A percentile compares a stretch with the other conserved stretches of the same genome.
Evolutionary conservation across 2,797 vertebrate species (phyloP).

Genomic region (Rhabdophis nuchalis): DNA sequence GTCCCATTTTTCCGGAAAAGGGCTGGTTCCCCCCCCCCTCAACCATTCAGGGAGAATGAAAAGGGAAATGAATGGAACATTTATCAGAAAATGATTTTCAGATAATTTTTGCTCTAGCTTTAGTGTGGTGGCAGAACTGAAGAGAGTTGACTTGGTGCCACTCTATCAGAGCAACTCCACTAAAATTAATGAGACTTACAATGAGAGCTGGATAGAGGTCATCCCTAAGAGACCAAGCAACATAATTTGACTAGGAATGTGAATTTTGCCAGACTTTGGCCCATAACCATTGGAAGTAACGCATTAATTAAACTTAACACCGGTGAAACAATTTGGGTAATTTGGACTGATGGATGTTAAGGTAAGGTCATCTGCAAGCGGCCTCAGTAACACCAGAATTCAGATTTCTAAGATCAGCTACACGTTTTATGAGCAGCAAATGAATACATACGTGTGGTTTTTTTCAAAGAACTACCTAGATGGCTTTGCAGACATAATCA

Average conservation of each 20-base stretch:
- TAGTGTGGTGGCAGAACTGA: neutral
- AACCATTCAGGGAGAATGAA: neutral
- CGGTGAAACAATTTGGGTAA: neutral
- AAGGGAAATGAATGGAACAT: neutral
- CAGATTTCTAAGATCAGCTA: neutral
- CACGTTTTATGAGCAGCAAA: neutral
- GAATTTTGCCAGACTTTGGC: neutral
- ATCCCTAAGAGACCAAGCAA: neutral
- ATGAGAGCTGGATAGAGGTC: neutral
- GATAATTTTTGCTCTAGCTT: neutral
- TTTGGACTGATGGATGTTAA: neutral
- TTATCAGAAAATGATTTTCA: neutral
- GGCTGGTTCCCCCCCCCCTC: accelerated
- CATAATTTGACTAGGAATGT: neutral
- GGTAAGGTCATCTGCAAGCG: neutral
- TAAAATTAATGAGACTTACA: neutral
- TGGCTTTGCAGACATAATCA: neutral
- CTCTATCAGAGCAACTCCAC: neutral
- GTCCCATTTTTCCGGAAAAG: neutral
- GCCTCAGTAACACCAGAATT: neutral
- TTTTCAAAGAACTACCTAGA: neutral
- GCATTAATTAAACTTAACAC: neutral
- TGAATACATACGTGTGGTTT: neutral
- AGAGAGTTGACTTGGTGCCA: neutral
- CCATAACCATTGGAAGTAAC: neutral